Evolutionary conservation across 2,797 vertebrate genomes (phyloP), one percentile per base, ranked within the genome.

Genomic region (Champsocephalus esox): DNA sequence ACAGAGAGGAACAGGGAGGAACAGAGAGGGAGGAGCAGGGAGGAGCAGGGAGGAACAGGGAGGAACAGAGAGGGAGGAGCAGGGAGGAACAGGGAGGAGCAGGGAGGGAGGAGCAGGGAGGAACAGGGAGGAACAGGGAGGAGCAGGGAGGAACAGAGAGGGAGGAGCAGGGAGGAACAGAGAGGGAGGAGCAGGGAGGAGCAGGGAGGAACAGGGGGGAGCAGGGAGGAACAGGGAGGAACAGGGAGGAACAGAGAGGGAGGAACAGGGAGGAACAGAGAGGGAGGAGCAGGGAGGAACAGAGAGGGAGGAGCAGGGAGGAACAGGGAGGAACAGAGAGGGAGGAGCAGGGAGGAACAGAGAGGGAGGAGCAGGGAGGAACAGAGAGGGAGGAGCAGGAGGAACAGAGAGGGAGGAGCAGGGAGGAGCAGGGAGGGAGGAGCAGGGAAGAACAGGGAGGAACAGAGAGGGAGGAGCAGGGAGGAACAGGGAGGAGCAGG

Each of bases 71-170:
- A n/a, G n/a, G 2, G 34, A 8, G 34, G 34, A 8, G 1, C 34
- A 38, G 16, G 38, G 34, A 38, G 34, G 81, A 21, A 71, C 52
- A 64, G 81, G 2, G 34, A 8, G 34, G 34, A 8, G 0, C 34
- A 38, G 13, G 38, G 34, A 38, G 34, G 81, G 19, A 19, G 19
- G 19, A 21, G 73, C 52, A 64, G 81, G 2, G 34, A 8, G 34
- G 34, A 8, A 1, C 34, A 38, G 16, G 38, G 34, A 19, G 19
- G 19, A 21, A 71, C 52, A 64, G 81, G 2, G 34, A 8, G 34
- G 34, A 8, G 6, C 34, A 38, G 16, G 32, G 34, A 38, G 34
- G 81, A 21, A n/a, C n/a, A n/a, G n/a, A 71, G 50, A 64, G 81
- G 2, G 34, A 8, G 34, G 34, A 8, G 6, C 34, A 38, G 16